These are phyloP conservation scores for Xanthia togata DNA, from an alignment of 2,888 invertebrate genomes.

Conservation along the genomic window DNA sequence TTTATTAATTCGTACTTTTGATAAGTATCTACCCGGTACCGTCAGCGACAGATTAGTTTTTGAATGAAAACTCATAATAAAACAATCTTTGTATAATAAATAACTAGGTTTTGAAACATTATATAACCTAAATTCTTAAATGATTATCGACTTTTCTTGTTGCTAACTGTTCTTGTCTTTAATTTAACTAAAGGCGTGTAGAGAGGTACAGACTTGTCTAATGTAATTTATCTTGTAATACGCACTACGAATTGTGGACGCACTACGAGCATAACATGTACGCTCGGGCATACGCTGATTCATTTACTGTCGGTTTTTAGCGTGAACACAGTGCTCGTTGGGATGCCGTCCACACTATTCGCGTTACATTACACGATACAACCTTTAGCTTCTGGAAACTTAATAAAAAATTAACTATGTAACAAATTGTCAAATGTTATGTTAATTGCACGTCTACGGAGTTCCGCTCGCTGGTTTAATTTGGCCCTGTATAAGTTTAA, in stretches of 20 bases:
- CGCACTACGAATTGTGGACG: too few species aligned
- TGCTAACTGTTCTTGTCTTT: neutral
- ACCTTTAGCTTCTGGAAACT: neutral
- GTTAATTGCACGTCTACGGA: neutral
- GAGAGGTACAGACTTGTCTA: too few species aligned
- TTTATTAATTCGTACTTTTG: conserved; percentile 47
- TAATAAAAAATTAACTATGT: neutral
- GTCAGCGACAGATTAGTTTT: neutral
- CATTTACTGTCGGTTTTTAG: too few species aligned
- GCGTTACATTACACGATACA: too few species aligned
- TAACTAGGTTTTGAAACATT: neutral
- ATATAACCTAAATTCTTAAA: neutral
- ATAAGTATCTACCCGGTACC: conserved; percentile 1
- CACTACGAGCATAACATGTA: too few species aligned
- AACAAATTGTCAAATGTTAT: neutral
- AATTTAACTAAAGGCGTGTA: neutral
- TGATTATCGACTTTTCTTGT: neutral
- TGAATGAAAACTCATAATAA: neutral
- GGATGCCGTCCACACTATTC: too few species aligned
- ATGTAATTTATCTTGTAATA: too few species aligned
- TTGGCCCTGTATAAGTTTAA: neutral
- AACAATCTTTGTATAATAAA: neutral
- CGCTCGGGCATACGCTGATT: too few species aligned
- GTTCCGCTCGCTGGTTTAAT: neutral
- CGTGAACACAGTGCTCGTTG: too few species aligned